These are phyloP conservation scores for Sceloporus tristichus DNA, from an alignment of 2,113 vertebrate genomes.

Conservation along the genomic window DNA sequence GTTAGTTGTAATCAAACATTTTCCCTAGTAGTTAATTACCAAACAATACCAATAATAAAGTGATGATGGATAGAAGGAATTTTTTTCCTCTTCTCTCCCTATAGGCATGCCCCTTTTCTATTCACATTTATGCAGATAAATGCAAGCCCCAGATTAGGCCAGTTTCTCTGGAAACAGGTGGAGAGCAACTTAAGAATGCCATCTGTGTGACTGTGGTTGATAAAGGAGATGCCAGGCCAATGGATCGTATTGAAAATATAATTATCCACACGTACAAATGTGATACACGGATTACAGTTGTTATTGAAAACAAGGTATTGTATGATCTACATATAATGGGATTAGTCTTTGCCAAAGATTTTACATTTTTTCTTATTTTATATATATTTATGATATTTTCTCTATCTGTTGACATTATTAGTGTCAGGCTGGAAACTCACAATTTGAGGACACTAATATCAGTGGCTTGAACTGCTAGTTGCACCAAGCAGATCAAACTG, in stretches of 20 bases:
- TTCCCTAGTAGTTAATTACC: background rate
- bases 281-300: slow-evolving; percentile 86
- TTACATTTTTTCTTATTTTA: background rate
- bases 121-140: slow-evolving; percentile 84
- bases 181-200: slow-evolving; percentile 84
- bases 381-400: background rate
- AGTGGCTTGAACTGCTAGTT: background rate
- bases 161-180: slow-evolving; percentile 78
- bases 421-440: background rate
- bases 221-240: slow-evolving; percentile 79
- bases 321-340: rapidly evolving
- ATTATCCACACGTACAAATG: slow-evolving; percentile 81
- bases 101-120: slow-evolving; percentile 92
- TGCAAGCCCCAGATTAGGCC: slow-evolving; percentile 82
- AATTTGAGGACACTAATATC: background rate
- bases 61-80: background rate
- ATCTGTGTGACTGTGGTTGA: slow-evolving; percentile 83
- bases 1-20: no score
- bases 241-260: slow-evolving; percentile 83
- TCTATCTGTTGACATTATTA: background rate
- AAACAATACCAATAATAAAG: background rate
- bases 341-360: background rate
- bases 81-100: slow-evolving; percentile 11
- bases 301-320: slow-evolving; percentile 91
- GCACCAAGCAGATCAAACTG: background rate